Conservation (phyloP, 30 jellyfish, hydroid and myxozoan species). For the Phacellophora camtschatica region DNA sequence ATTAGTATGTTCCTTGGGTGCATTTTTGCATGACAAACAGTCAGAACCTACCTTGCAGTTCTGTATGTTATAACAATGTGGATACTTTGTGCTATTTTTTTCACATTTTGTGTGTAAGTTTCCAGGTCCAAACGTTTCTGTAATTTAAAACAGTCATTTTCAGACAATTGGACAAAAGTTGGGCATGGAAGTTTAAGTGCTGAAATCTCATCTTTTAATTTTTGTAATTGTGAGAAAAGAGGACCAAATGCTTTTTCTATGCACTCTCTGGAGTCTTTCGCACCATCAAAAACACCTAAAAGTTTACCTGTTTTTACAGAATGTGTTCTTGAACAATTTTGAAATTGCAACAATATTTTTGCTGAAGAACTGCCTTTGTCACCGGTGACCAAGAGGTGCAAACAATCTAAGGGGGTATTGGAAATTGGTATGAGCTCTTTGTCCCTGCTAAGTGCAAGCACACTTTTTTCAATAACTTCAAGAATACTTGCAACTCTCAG, state of each 20-base stretch:
- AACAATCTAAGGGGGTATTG: background rate
- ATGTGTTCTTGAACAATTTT: background rate
- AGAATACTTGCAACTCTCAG: constrained; percentile 1
- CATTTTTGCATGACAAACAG: constrained; percentile 2
- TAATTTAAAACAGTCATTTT: too few species aligned
- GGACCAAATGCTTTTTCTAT: background rate
- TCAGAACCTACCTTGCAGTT: background rate
- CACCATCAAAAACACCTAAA: background rate
- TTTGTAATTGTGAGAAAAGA: background rate
- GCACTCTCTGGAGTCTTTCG: background rate
- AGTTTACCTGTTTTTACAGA: background rate
- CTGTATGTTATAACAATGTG: background rate
- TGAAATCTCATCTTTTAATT: background rate
- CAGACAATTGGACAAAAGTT: too few species aligned
- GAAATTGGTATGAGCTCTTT: background rate
- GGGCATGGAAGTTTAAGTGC: constrained; percentile 1
- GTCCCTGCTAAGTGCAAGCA: background rate
- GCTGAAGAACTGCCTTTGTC: constrained; percentile 3
- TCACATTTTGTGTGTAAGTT: background rate
- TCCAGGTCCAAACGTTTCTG: too few species aligned
- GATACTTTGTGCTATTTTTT: background rate
- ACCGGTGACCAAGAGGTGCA: background rate
- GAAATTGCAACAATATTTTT: background rate
- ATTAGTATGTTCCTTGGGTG: background rate
- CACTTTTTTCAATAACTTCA: constrained; percentile 6